A percentile compares a stretch with the other conserved stretches of the same genome.
Conservation (phyloP, 2,797 vertebrate genomes). For the Masticophis lateralis region DNA sequence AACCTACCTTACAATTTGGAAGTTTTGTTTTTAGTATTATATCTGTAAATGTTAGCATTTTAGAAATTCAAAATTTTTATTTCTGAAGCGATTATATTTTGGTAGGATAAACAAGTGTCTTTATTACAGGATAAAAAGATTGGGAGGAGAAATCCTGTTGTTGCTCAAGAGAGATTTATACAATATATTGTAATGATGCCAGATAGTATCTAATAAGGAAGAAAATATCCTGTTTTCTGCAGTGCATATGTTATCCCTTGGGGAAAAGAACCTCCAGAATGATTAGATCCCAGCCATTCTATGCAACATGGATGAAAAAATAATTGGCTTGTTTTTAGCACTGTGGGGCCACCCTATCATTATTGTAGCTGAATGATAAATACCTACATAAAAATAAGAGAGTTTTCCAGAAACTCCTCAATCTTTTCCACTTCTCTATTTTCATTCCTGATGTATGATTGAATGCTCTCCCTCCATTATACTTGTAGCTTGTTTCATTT, state of each 20-base stretch:
- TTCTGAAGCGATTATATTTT: neutral
- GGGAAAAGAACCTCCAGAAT: neutral
- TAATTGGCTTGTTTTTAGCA: constrained; percentile 3
- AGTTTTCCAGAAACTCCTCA: neutral
- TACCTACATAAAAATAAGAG: neutral
- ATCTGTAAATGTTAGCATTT: neutral
- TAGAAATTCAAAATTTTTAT: neutral
- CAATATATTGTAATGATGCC: neutral
- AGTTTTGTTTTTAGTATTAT: neutral
- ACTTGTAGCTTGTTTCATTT: constrained; percentile 18
- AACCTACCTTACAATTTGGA: neutral
- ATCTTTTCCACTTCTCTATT: neutral
- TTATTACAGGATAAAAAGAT: neutral
- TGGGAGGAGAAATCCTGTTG: neutral
- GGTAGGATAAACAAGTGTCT: neutral
- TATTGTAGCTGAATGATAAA: neutral
- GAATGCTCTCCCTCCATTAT: neutral
- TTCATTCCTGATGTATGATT: neutral
- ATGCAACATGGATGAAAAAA: neutral
- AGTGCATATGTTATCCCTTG: neutral
- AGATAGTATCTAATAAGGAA: neutral
- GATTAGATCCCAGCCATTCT: neutral
- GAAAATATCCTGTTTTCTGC: neutral
- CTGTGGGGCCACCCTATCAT: neutral
- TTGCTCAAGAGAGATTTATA: neutral